A percentile compares a stretch with the other conserved stretches of the same genome.
These are phyloP conservation scores for Maccullochella peelii DNA, from an alignment of 2,113 vertebrate species.

Conservation along the genomic window DNA sequence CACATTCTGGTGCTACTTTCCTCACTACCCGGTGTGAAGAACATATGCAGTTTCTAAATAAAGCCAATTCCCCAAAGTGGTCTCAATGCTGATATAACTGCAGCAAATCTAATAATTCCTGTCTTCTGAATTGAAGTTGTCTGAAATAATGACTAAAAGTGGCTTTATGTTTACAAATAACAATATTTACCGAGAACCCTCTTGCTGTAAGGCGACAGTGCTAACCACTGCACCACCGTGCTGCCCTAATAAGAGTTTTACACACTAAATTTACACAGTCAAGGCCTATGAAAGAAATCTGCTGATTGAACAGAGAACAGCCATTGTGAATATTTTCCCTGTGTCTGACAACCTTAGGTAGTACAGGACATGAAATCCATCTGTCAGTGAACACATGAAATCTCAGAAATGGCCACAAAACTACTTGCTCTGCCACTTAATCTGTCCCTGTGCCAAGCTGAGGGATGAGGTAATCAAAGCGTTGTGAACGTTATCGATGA, in stretches of 20 bases:
- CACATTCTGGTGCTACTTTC: slow-evolving; percentile 50
- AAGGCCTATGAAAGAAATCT: neutral
- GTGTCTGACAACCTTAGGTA: neutral
- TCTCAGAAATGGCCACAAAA: neutral
- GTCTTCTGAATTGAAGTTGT: neutral
- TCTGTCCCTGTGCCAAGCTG: neutral
- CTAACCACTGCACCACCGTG: no score
- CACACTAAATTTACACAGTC: neutral
- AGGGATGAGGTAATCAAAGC: slow-evolving; percentile 1
- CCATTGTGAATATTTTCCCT: neutral
- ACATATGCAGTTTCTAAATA: slow-evolving; percentile 33
- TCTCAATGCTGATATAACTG: neutral
- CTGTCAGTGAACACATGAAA: neutral
- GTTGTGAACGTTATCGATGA: slow-evolving; percentile 4
- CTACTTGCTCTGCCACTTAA: neutral
- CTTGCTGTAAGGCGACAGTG: no score
- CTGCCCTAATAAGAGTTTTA: neutral
- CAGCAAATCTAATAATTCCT: neutral
- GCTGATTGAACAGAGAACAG: neutral
- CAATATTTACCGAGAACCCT: no score
- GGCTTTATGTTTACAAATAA: neutral
- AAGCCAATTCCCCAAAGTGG: neutral
- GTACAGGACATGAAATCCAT: neutral
- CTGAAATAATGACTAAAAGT: neutral
- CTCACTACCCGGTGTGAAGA: slow-evolving; percentile 18